Base-by-base conservation (phyloP, 2,888 invertebrate genomes). In the Andrena camellia region DNA sequence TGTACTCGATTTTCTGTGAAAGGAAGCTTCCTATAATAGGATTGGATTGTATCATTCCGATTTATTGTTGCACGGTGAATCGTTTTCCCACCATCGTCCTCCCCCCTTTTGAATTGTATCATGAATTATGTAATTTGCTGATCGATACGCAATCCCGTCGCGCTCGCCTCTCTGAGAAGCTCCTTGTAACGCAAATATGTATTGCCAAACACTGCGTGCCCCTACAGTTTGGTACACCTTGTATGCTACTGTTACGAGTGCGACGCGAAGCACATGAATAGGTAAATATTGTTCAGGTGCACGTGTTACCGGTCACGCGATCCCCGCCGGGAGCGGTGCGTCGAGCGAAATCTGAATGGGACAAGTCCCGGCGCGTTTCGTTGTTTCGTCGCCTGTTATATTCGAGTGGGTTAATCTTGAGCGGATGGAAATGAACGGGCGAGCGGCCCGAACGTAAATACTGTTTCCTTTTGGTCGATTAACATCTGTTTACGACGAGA, bases 401-500 rank as follows among this genome's bases (percentile, higher is more conserved):
- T 67, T n/a, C 29, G 31, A 29, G 23, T 10, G 26, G 42, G 2
- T 66, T 26, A 54, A 57, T 29, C 35, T 23, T 10, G 17, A 67
- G 8, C 54, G 67, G 20, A 57, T 29, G 67, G 35, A 60, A 60
- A 33, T 29, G 35, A 48, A n/a, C 35, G 31, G 17, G 23, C 29
- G 17, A 42, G 48, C n/a, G n/a, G 8, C 42, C 20, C 8, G 20
- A 17, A 68, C 48, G 13, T 52, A 31, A 52, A 59, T 66, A 29
- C 26, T n/a, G 59, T 57, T 71, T 66, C 54, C 17, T 54, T 59
- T 76, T 72, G 60, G 29, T 57, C 63, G 76, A 76, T 83, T 67
- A 57, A 59, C 74, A 54, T 81, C 57, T 74, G 81, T 83, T 81
- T 81, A 81, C 74, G 67, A 67, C 52, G 31, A 64, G 50, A 64